Evolutionary conservation across 2,797 vertebrate species (phyloP), one percentile per base, ranked within the genome.

Genomic region (Syndactyla subalaris): DNA sequence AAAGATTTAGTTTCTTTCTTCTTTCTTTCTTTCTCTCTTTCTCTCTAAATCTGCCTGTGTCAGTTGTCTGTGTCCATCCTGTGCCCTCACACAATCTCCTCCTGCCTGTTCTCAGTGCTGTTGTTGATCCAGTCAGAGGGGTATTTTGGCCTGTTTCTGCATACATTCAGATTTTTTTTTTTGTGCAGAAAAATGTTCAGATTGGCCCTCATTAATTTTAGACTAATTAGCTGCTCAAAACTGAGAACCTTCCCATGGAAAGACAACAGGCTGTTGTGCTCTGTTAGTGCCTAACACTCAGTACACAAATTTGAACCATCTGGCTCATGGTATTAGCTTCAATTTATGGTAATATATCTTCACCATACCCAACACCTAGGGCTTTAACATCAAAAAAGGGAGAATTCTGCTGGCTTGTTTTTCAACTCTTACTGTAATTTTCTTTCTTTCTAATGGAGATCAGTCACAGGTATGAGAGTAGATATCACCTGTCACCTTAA

Each of bases 281-380:
- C 86, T 68, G 20, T 91, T 91, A 77, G 45, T 80, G 85, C 54
- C 54, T 91, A 77, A 38, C 51, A 62, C 57, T 89, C 34, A 52
- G 87, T 77, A 79, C 74, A 48, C 74, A 92, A 93, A 92, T 94
- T 78, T 94, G 88, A 96, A 81, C 92, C 76, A 93, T 89, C 89
- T 94, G 89, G 77, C 82, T 86, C 30, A 29, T 63, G 52, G 85
- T 46, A 67, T 86, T 59, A 73, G 36, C 85, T 96, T 67, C 91
- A 71, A 87, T 96, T 95, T 93, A 93, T 80, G 62, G 76, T 81
- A 87, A 89, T 87, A 24, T 39, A 85, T 77, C 54, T 89, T 76
- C 58, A 72, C 59, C 3, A 2, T 88, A 38, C 46, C 82, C 36
- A 85, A 7, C 79, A 92, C 73, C 82, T 93, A 78, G 26, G 67